Base-by-base conservation (phyloP, 2,113 vertebrate genomes). In the Sebastes fasciatus region DNA sequence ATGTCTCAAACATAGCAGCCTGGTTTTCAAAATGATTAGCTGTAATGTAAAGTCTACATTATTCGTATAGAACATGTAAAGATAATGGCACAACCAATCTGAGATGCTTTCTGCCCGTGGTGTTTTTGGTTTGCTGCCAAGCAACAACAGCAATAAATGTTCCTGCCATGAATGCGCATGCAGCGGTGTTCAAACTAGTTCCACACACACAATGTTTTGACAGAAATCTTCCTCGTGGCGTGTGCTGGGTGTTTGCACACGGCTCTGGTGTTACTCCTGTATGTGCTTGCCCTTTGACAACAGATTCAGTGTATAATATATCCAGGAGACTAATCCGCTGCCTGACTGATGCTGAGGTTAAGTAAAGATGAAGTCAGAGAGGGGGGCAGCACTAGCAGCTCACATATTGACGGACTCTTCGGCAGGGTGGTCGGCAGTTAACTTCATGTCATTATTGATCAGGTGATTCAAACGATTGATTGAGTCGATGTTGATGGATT, bases 401-500 rank as follows among this genome's bases (percentile, higher is more conserved):
- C 34, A 78, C 77, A 67, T 88, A 90, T 85, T 6, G 90, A 91
- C 85, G 73, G 65, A 69, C 43, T 62, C 79, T 82, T 26, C 62
- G 80, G 49, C 74, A 83, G 75, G 74, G 65, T 64, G 73, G 70
- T 63, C 83, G 6, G 79, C 88, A 76, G 89, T 87, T 91, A 87
- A 93, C 92, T 88, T 86, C 77, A 66, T 86, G 89, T 90, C 51
- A 40, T 61, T 93, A 96, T 95, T 89, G 94, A 94, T 92, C 75
- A 65, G 70, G 62, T 83, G 87, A 89, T 92, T 90, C 80, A 78
- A 45, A 62, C 0, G 12, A 92, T 88, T 86, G 83, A 93, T 88
- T 61, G 75, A 66, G 63, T 88, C 63, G 23, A 81, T 77, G 74
- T 13, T 93, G 93, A 95, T 92, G 86, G 89, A 94, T 90, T 88